A percentile compares a stretch with the other conserved stretches of the same genome.
These are phyloP conservation scores for Diorhabda elongata DNA, from an alignment of 1,140 invertebrate genomes.

Conservation along the genomic window DNA sequence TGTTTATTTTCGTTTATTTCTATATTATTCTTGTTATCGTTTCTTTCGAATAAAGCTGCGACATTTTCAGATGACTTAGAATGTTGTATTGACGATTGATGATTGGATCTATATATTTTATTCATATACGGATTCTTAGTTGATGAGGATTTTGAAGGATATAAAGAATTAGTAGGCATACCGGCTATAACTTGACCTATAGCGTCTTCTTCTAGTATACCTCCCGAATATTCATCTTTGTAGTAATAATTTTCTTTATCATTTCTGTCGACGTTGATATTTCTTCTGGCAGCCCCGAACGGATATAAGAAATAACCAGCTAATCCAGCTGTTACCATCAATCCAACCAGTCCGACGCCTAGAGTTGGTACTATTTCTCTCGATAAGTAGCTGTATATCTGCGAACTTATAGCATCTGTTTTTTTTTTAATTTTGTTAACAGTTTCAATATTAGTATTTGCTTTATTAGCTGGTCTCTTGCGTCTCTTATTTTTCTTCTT, in stretches of 20 bases:
- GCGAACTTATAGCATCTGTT: conserved; percentile 60
- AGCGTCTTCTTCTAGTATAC: conserved; percentile 68
- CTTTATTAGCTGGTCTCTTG: conserved; percentile 52
- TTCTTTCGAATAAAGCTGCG: background rate
- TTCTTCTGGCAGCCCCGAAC: conserved; percentile 63
- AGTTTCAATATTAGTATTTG: conserved; percentile 50
- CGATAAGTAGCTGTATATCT: conserved; percentile 73
- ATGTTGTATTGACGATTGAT: conserved; percentile 24
- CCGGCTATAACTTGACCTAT: conserved; percentile 68
- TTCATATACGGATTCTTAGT: conserved; percentile 29
- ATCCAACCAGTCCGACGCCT: conserved; percentile 67
- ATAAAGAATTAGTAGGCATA: conserved; percentile 54
- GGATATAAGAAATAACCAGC: conserved; percentile 74
- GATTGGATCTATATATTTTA: conserved; percentile 27
- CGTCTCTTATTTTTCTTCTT: conserved; percentile 61
- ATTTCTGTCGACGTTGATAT: conserved; percentile 59
- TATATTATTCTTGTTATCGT: background rate
- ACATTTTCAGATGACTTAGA: conserved; percentile 29
- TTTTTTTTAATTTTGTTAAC: conserved; percentile 49
- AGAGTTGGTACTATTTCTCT: conserved; percentile 76
- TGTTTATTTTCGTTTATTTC: conserved; percentile 8
- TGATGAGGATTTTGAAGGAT: conserved; percentile 26
- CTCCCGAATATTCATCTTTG: conserved; percentile 59
- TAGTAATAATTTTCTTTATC: conserved; percentile 62
- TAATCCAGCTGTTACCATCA: conserved; percentile 65